Conservation (phyloP, 2,113 vertebrate species). For the Etheostoma cragini region DNA sequence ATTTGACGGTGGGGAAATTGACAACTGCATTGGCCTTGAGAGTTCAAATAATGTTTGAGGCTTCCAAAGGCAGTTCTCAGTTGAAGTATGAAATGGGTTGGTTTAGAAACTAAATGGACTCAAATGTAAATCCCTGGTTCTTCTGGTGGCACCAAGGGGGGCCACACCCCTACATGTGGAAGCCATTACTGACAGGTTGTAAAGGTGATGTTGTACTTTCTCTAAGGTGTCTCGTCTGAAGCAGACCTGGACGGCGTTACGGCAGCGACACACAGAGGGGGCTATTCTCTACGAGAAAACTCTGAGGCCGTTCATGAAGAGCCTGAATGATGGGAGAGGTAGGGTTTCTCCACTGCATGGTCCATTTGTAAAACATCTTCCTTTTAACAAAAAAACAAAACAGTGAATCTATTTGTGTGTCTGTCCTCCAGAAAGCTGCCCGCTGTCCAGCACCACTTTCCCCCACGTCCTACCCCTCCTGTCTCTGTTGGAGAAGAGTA, state of each 20-base stretch:
- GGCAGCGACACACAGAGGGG: slow-evolving; percentile 93
- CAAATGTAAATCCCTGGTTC: background rate
- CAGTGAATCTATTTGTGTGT: background rate
- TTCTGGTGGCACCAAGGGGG: too few relatives aligned
- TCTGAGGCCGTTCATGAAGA: slow-evolving; percentile 92
- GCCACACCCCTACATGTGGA: background rate
- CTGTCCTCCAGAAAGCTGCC: slow-evolving; percentile 85
- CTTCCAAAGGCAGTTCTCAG: too few relatives aligned
- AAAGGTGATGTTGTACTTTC: background rate
- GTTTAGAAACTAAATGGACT: background rate
- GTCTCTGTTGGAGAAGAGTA: slow-evolving; percentile 89
- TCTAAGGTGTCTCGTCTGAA: slow-evolving; percentile 92
- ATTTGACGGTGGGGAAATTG: too few relatives aligned
- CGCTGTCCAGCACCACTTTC: slow-evolving; percentile 89
- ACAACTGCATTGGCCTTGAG: too few relatives aligned
- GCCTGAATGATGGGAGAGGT: slow-evolving; percentile 95
- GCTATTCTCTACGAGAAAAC: slow-evolving; percentile 96
- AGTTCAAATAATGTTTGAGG: too few relatives aligned
- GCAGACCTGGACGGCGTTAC: slow-evolving; percentile 91
- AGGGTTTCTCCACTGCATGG: background rate
- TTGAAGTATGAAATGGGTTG: too few relatives aligned
- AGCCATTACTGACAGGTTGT: background rate
- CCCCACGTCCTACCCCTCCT: slow-evolving; percentile 93
- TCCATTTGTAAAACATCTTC: background rate
- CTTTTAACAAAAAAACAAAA: background rate